Evolutionary conservation across 2,888 invertebrate species (phyloP), one percentile per base, ranked within the genome.

Genomic region (Drosophila meridionalis): DNA sequence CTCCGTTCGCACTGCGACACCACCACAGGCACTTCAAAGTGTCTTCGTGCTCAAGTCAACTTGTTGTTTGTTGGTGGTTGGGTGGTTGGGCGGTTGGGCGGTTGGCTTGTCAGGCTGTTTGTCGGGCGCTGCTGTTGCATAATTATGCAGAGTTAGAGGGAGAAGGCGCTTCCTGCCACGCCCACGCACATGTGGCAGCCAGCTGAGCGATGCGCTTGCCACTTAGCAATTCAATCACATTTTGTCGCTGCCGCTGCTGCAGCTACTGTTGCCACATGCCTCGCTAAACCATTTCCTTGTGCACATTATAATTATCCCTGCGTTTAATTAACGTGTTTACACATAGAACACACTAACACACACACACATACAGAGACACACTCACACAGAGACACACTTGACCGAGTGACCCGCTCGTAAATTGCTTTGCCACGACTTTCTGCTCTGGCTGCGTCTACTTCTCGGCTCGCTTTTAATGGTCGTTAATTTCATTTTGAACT

Each of bases 281-380:
- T 62, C 12, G 66, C 69, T 56, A 65, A 60, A 45, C 55, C 62
- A 57, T 58, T 67, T 76, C 80, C 73, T 75, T 78, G 47, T 73
- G 75, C 78, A 62, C 77, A 71, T 78, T 78, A 82, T 83, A 82
- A 82, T 82, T 82, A 83, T 83, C 78, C 83, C 69, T 73, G 81
- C 78, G 83, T 83, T 79, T 86, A 86, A 86, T 86, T 86, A 81
- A 80, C 83, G 77, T 86, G 77, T 79, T 86, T 76, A 73, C 74
- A 76, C 75, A 73, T 36, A 59, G 63, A 48, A 34, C 9, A 28
- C 38, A 65, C 62, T 30, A 60, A 55, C 52, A 52, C 55, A 55
- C 40, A 40, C 62, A 55, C 45, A 60, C 43, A 57, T 45, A 42
- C 34, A 60, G 42, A 60, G 53, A 62, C 62, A 40, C 62, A 60